Percentiles rank a stretch among this genome's conserved stretches.
phyloP scores from a whole-genome alignment of 2,113 vertebrate species.

The Antechinus stuartii region DNA sequence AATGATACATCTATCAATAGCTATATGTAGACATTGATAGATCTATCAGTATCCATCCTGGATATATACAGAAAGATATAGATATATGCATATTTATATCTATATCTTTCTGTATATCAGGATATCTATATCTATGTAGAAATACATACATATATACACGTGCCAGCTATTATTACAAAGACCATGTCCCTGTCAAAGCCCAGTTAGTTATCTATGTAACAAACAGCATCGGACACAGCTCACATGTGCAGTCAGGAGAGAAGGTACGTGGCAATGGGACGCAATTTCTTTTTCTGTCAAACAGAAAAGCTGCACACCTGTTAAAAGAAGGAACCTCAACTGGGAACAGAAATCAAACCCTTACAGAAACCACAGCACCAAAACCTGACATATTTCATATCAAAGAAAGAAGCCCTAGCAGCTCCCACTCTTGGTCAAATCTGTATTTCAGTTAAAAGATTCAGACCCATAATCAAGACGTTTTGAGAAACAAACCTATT shows the following conservation, averaged over 20 bases:
- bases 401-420: neutral
- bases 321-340: neutral
- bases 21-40: no score
- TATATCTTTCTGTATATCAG: no score
- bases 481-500: neutral
- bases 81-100: neutral
- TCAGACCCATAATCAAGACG: neutral
- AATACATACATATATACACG: neutral
- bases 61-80: neutral
- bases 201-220: neutral
- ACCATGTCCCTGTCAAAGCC: neutral
- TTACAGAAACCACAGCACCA: neutral
- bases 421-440: conserved; percentile 4
- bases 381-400: neutral
- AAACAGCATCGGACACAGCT: neutral
- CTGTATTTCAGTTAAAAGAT: neutral
- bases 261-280: neutral
- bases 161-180: neutral
- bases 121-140: no score
- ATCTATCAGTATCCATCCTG: no score
- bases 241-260: neutral
- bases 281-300: neutral
- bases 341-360: conserved; percentile 6
- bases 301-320: neutral
- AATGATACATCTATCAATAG: no score